phyloP scores from a whole-genome alignment of 2,113 vertebrate species.

The Tricholaema leucomelas region DNA sequence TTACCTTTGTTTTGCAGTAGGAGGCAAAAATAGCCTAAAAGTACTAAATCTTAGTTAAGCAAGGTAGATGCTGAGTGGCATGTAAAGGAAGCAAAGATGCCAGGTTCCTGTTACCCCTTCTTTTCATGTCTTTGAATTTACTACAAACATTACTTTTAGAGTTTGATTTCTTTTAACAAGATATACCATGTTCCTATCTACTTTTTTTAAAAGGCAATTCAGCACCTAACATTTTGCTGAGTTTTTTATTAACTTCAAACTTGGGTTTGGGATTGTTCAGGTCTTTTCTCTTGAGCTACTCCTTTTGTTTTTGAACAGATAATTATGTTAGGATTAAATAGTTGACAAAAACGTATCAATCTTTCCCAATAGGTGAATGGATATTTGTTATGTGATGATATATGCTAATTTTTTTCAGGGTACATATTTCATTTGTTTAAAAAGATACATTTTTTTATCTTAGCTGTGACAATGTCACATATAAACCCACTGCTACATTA shows the following conservation, averaged over 20 bases:
- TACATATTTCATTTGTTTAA: not conserved
- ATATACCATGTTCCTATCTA: not conserved
- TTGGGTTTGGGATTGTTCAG: not conserved
- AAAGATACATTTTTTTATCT: not conserved
- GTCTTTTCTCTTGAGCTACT: not conserved
- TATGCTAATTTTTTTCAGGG: not conserved
- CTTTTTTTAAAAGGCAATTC: not conserved
- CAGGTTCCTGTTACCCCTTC: not conserved
- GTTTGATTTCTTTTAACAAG: not conserved
- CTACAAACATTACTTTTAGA: not conserved
- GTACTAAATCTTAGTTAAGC: not conserved
- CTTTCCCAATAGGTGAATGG: not conserved
- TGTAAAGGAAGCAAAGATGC: not conserved
- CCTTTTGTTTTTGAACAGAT: not conserved
- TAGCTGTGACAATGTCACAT: not conserved
- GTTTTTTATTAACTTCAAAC: not conserved
- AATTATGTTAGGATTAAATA: not conserved
- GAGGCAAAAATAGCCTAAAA: not conserved
- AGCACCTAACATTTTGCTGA: not conserved
- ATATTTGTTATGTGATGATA: not conserved
- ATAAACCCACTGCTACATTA: not conserved
- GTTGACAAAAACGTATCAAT: not conserved
- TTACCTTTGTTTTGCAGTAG: not conserved
- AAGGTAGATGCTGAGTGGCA: not conserved
- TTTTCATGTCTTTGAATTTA: not conserved